Base-by-base conservation (phyloP, 2,888 invertebrate species). In the Acanthosoma haemorrhoidale region DNA sequence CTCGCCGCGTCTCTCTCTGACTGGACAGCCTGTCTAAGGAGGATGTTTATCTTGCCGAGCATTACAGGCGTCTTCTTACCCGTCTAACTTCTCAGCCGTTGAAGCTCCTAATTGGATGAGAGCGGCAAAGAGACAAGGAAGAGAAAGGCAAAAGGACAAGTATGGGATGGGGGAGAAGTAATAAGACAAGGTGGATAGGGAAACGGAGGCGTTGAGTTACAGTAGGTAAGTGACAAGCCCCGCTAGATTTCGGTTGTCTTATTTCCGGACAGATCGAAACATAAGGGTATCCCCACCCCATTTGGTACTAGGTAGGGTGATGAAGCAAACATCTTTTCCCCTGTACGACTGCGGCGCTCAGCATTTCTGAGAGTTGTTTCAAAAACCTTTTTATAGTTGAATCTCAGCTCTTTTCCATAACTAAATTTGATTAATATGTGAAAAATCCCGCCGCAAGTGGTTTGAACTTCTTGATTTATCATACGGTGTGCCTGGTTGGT, bases 61-160 rank as follows among this genome's bases (percentile, higher is more conserved):
- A 51, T 51, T 51, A 51, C 51, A 51, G 29, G 29, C 51, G 51
- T n/a, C n/a, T n/a, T n/a, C n/a, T n/a, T n/a, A 51, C 51, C 51
- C 25, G 51, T 51, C 51, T n/a, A n/a, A 51, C 25, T n/a, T 13
- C 25, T 51, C 51, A 51, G 25, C 51, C 29, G 51, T 51, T 51
- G 29, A 51, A 51, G 25, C 18, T 25, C 51, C 51, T 51, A 51
- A 51, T 51, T 51, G 51, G 51, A 51, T n/a, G 51, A 51, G 51
- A 25, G 21, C 21, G 51, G 29, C 51, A 51, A 16, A 41, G 51
- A 9, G 25, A 2, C 25, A 3, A 1, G 21, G 21, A 1, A 25
- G 51, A 25, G 25, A 25, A 51, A 25, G 25, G 25, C 4, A 25
- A 25, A 25, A 51, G 25, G 4, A 51, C 18, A n/a, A 51, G 25